phyloP scores from a whole-genome alignment of 1,140 invertebrate species.

The Nautilus pompilius region DNA sequence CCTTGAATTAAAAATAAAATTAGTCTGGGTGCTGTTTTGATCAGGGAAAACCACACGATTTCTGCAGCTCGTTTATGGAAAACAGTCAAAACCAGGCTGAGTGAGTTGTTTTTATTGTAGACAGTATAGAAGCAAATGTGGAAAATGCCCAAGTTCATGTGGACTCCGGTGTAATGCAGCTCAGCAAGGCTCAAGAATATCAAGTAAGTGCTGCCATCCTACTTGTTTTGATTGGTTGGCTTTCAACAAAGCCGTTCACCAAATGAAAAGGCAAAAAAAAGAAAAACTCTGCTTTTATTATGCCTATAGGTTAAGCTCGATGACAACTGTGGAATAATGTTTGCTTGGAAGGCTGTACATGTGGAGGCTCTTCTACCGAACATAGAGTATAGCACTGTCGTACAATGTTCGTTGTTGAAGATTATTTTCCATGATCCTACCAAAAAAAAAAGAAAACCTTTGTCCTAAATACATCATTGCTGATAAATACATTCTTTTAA shows the following conservation, averaged over 20 bases:
- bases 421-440: too few relatives aligned
- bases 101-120: constrained; percentile 63
- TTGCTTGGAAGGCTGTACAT: neutral
- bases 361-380: neutral
- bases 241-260: neutral
- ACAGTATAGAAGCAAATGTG: constrained; percentile 95
- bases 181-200: constrained; percentile 78
- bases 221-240: neutral
- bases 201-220: constrained; percentile 59
- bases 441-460: too few relatives aligned
- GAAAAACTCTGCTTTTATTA: neutral
- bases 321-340: neutral
- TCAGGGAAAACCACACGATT: too few relatives aligned
- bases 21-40: too few relatives aligned
- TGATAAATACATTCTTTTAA: too few relatives aligned
- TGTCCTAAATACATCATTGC: too few relatives aligned
- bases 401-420: too few relatives aligned
- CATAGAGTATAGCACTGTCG: too few relatives aligned
- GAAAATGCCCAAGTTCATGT: constrained; percentile 87
- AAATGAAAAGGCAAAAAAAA: neutral
- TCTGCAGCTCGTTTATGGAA: too few relatives aligned
- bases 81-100: too few relatives aligned
- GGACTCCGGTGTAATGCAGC: constrained; percentile 73
- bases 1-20: too few relatives aligned
- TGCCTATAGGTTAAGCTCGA: neutral